Conservation (phyloP, 2,113 vertebrate species). For the western clawed frog (Xenopus tropicalis) region UCB_Xtro_10.0 CM004447.2:90487501-90488000, state of each 20-base stretch:
- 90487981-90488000: slow-evolving; percentile 14
- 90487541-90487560: too few species aligned
- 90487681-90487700: too few species aligned
- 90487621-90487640: too few species aligned
- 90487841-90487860: slow-evolving; percentile 23
- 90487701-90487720: neutral
- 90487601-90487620: too few species aligned
- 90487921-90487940: slow-evolving; percentile 43
- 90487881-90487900: slow-evolving; percentile 24
- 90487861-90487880: neutral
- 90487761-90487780: slow-evolving; percentile 20
- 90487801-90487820: slow-evolving; percentile 22
- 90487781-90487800: slow-evolving; percentile 24
- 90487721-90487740: slow-evolving; percentile 3
- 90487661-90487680: too few species aligned
- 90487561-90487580: too few species aligned
- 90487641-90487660: too few species aligned
- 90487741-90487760: neutral
- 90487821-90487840: slow-evolving; percentile 32
- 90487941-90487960: slow-evolving; percentile 2
- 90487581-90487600: too few species aligned
- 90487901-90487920: slow-evolving; percentile 13
- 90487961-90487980: slow-evolving; percentile 31
- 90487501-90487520: too few species aligned
- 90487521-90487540: too few species aligned